Conservation (phyloP, 2,113 vertebrate genomes). For the Cichladusa arquata region DNA sequence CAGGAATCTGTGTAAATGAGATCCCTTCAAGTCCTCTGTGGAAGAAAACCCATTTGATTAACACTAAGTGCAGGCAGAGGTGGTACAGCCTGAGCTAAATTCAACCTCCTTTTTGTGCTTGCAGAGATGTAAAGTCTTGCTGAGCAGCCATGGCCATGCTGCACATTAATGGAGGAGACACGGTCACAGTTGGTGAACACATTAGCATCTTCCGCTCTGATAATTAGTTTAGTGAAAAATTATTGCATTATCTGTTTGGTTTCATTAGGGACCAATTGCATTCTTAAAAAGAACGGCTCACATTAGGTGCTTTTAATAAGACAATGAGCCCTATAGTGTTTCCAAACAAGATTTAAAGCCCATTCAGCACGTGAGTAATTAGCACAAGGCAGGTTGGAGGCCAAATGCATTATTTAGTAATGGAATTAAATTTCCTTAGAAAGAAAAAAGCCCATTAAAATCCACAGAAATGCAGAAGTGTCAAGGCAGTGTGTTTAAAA, state of each 20-base stretch:
- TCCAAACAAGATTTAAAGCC: constrained; percentile 15
- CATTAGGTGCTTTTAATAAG: constrained; percentile 61
- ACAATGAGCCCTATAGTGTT: constrained; percentile 23
- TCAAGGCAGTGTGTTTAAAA: not conserved
- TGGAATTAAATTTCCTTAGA: constrained; percentile 25
- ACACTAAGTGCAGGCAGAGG: not conserved
- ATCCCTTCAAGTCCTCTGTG: not conserved
- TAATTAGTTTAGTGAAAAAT: constrained; percentile 75
- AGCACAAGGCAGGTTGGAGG: constrained; percentile 28
- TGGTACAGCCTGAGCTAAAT: not conserved
- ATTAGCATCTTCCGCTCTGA: constrained; percentile 72
- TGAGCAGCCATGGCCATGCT: not conserved
- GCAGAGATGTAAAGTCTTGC: not conserved
- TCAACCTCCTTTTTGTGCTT: not conserved
- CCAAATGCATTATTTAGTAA: constrained; percentile 58
- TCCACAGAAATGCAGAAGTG: not conserved
- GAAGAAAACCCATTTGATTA: not conserved
- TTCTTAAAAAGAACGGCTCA: not conserved
- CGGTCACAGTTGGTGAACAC: constrained; percentile 51
- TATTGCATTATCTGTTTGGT: constrained; percentile 67
- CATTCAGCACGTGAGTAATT: constrained; percentile 12
- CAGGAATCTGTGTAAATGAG: not conserved
- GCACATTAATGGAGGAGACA: not conserved
- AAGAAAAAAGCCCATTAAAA: constrained; percentile 35
- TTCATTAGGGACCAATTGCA: constrained; percentile 64